A percentile compares a stretch with the other conserved stretches of the same genome.
phyloP scores from a whole-genome alignment of 2,888 invertebrate species.

The Rhingia rostrata region DNA sequence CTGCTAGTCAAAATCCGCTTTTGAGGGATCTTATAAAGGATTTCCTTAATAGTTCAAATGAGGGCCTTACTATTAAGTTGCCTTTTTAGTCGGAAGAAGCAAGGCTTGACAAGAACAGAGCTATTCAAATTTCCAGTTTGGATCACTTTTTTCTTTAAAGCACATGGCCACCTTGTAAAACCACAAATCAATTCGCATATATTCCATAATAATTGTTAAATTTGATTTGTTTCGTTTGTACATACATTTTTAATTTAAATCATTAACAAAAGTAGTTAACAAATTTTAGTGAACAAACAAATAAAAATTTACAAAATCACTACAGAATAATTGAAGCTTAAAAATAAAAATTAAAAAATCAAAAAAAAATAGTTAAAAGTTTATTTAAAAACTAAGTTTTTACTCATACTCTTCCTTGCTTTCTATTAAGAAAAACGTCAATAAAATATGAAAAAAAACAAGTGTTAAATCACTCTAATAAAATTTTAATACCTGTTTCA shows the following conservation, averaged over 20 bases:
- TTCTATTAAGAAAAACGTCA: constrained; percentile 11
- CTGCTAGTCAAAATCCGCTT: no score
- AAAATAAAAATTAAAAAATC: constrained; percentile 1
- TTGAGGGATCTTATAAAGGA: no score
- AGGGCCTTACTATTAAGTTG: no score
- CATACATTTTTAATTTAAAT: neutral
- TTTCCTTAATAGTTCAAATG: no score
- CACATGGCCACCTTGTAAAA: neutral
- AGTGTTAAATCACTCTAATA: constrained; percentile 50
- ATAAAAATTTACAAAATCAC: neutral
- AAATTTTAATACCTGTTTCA: constrained; percentile 56
- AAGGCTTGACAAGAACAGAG: no score
- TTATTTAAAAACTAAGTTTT: constrained; percentile 23
- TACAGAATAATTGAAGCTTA: constrained; percentile 3
- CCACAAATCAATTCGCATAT: neutral
- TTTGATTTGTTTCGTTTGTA: neutral
- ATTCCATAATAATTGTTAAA: neutral
- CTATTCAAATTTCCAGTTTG: no score
- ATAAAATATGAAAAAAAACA: constrained; percentile 24
- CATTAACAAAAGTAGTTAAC: constrained; percentile 29
- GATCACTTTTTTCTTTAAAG: no score
- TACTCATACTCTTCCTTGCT: constrained; percentile 44
- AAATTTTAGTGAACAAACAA: constrained; percentile 9
- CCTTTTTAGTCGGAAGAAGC: no score
- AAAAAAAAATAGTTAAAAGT: constrained; percentile 11